phyloP scores from a whole-genome alignment of 2,888 invertebrate species.

The Ryuthela nishihirai region DNA sequence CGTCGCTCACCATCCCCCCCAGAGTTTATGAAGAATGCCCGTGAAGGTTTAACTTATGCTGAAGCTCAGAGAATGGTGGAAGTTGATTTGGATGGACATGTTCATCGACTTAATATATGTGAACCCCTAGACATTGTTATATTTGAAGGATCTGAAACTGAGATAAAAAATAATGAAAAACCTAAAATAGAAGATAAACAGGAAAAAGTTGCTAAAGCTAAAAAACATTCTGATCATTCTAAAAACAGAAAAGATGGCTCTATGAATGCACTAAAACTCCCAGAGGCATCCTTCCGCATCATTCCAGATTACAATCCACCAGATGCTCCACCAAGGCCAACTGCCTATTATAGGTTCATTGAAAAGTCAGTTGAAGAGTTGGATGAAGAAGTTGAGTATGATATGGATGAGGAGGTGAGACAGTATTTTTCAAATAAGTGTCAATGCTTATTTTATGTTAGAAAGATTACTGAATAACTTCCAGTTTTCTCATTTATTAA shows the following conservation, averaged over 20 bases:
- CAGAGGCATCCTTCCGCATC: conserved; percentile 66
- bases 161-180: conserved; percentile 10
- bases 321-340: conserved; percentile 77
- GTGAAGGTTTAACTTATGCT: conserved; percentile 73
- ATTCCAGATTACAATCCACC: conserved; percentile 73
- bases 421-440: too few species aligned
- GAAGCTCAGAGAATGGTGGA: conserved; percentile 81
- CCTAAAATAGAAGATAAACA: conserved; percentile 30
- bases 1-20: conserved; percentile 50
- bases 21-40: conserved; percentile 49
- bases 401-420: conserved; percentile 84
- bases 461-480: too few species aligned
- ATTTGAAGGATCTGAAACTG: conserved; percentile 28
- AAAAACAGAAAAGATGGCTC: conserved; percentile 41
- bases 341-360: conserved; percentile 85
- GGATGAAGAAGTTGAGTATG: conserved; percentile 91
- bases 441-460: too few species aligned
- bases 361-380: conserved; percentile 91
- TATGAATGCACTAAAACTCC: conserved; percentile 55
- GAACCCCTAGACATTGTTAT: conserved; percentile 53
- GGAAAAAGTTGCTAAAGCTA: conserved; percentile 26
- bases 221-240: conserved; percentile 36
- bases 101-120: conserved; percentile 59
- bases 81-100: conserved; percentile 77
- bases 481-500: too few species aligned